Evolutionary conservation across 2,113 vertebrate genomes (phyloP).

Genomic region (Hippolais icterina): DNA sequence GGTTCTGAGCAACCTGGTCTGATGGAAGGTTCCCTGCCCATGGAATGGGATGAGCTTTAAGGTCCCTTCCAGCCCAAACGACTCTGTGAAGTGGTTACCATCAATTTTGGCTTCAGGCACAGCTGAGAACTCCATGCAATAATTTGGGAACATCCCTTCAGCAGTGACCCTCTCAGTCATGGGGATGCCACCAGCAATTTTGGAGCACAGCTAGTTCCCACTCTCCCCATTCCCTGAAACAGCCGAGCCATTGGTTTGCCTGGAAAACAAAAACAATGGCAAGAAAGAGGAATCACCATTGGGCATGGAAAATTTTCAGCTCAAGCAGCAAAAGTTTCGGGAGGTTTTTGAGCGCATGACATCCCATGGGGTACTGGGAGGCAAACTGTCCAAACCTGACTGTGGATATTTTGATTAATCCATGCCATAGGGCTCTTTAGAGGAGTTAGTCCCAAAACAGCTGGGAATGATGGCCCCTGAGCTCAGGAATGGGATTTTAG

Average conservation of each 20-base stretch:
- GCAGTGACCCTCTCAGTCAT: not conserved
- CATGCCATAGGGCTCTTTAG: not conserved
- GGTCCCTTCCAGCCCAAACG: not conserved
- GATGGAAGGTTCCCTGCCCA: not conserved
- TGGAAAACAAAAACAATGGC: not conserved
- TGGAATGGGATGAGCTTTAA: not conserved
- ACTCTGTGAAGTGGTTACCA: accelerated
- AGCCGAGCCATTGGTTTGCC: not conserved
- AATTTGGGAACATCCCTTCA: not conserved
- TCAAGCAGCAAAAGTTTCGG: not conserved
- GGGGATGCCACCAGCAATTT: not conserved
- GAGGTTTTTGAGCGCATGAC: not conserved
- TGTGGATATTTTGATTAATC: accelerated
- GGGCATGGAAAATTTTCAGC: not conserved
- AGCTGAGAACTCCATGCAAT: not conserved
- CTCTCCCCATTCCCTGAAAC: not conserved
- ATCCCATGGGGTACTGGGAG: not conserved
- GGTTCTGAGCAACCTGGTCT: not conserved
- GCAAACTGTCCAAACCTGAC: not conserved
- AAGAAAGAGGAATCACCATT: not conserved
- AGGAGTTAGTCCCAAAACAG: not conserved
- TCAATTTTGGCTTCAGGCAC: not conserved
- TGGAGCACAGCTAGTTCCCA: not conserved
- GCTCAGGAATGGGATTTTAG: not conserved
- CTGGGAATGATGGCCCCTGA: not conserved